phyloP scores from a whole-genome alignment of 2,888 invertebrate genomes.

The Pseudanteris insignis region DNA sequence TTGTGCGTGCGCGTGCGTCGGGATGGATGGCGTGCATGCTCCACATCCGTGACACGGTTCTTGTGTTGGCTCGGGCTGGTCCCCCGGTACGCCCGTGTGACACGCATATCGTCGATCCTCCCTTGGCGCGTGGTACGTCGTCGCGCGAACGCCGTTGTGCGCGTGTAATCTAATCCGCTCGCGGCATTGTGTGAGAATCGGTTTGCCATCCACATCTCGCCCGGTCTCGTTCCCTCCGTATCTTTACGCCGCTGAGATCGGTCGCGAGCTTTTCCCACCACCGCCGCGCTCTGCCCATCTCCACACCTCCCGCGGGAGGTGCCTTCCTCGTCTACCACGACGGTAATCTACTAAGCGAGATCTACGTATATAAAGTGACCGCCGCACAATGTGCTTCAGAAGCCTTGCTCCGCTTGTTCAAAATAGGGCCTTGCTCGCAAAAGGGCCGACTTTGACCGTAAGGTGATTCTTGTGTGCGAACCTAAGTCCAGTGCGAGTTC shows the following conservation, averaged over 20 bases:
- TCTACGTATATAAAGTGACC: slow-evolving; percentile 65
- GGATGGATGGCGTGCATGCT: slow-evolving; percentile 58
- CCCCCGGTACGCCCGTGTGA: slow-evolving; percentile 38
- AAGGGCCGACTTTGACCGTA: slow-evolving; percentile 37
- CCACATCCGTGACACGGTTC: slow-evolving; percentile 66
- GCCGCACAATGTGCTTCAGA: slow-evolving; percentile 64
- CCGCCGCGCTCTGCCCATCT: slow-evolving; percentile 31
- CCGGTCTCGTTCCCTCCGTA: slow-evolving; percentile 47
- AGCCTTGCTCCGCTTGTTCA: slow-evolving; percentile 60
- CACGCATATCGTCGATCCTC: slow-evolving; percentile 37
- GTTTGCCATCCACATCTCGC: slow-evolving; percentile 47
- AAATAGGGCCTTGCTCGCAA: slow-evolving; percentile 46
- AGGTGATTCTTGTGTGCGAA: slow-evolving; percentile 43
- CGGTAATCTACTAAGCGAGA: slow-evolving; percentile 55
- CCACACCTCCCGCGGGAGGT: slow-evolving; percentile 52
- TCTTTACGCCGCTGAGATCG: slow-evolving; percentile 40
- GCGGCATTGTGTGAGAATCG: slow-evolving; percentile 45
- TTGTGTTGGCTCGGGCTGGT: slow-evolving; percentile 53
- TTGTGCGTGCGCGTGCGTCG: slow-evolving; percentile 30
- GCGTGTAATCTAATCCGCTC: slow-evolving; percentile 21
- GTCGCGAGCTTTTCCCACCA: slow-evolving; percentile 41
- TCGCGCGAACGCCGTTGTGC: slow-evolving; percentile 9
- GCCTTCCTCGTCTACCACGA: slow-evolving; percentile 50
- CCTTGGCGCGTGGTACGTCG: slow-evolving; percentile 27
- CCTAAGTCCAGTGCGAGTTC: slow-evolving; percentile 34